Conservation (phyloP, 92 coral and sea anemone species). For the Metridium senile region DNA sequence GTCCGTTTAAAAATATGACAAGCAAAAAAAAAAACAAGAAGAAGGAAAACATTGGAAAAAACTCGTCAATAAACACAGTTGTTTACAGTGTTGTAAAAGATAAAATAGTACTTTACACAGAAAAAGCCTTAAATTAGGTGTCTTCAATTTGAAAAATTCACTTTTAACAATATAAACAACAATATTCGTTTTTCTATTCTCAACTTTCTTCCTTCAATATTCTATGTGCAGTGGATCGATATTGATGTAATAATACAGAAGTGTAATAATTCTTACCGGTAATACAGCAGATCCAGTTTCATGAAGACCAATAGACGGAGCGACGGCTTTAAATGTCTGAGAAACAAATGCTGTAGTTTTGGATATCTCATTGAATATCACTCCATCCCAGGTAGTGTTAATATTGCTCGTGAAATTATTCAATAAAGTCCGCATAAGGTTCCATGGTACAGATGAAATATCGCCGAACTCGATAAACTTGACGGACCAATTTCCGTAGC, state of each 20-base stretch:
- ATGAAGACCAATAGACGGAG: constrained; percentile 19
- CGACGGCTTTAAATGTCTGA: not conserved
- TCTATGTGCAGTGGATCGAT: too few relatives aligned
- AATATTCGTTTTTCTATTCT: too few relatives aligned
- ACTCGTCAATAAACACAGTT: too few relatives aligned
- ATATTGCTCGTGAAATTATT: constrained; percentile 1
- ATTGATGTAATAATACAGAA: too few relatives aligned
- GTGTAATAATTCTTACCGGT: not conserved
- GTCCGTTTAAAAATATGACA: too few relatives aligned
- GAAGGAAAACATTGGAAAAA: too few relatives aligned
- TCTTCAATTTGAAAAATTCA: not conserved
- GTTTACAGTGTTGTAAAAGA: not conserved
- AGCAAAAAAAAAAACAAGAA: too few relatives aligned
- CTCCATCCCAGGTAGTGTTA: not conserved
- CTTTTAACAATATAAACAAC: not conserved
- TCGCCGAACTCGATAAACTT: not conserved
- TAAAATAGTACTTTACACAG: too few relatives aligned
- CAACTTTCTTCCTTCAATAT: too few relatives aligned
- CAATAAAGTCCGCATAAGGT: not conserved
- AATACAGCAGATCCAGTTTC: not conserved
- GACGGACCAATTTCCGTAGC: not conserved
- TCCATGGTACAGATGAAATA: not conserved
- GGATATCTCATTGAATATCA: constrained; percentile 10
- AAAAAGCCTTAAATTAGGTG: too few relatives aligned
- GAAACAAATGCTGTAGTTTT: not conserved